These are phyloP conservation scores for Anodontia alba DNA, from an alignment of 2,888 invertebrate species.

Conservation along the genomic window DNA sequence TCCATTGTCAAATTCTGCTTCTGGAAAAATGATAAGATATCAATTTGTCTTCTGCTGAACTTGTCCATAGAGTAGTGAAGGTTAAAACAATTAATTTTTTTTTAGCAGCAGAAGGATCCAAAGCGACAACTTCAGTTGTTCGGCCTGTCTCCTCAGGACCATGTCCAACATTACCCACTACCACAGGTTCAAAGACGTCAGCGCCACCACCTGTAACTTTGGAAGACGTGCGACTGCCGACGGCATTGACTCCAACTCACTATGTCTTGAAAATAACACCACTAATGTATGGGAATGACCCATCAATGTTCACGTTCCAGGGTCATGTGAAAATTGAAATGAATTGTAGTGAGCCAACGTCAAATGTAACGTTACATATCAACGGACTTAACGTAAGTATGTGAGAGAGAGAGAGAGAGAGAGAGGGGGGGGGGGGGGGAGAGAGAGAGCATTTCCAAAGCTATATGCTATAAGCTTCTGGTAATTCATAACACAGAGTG, in stretches of 20 bases:
- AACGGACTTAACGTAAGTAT: constrained; percentile 66
- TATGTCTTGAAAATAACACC: constrained; percentile 77
- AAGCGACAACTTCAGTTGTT: neutral
- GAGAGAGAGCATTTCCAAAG: too few relatives aligned
- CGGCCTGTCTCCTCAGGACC: neutral
- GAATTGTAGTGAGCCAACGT: constrained; percentile 57
- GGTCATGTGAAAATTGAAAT: constrained; percentile 69
- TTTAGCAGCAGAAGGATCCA: too few relatives aligned
- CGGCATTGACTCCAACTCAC: constrained; percentile 63
- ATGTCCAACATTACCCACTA: constrained; percentile 18
- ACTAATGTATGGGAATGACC: constrained; percentile 72
- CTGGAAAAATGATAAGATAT: too few relatives aligned
- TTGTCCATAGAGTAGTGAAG: too few relatives aligned
- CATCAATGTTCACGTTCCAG: constrained; percentile 70
- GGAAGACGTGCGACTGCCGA: constrained; percentile 73
- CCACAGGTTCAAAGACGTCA: constrained; percentile 30
- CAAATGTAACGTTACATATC: constrained; percentile 71
- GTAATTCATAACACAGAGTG: too few relatives aligned
- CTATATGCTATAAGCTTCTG: too few relatives aligned
- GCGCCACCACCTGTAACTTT: constrained; percentile 6
- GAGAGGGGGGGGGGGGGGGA: too few relatives aligned
- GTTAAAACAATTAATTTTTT: too few relatives aligned
- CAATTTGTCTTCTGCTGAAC: too few relatives aligned
- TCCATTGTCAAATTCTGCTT: too few relatives aligned
- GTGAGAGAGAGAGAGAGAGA: too few relatives aligned